These are phyloP conservation scores for Scopus umbretta DNA, from an alignment of 2,113 vertebrate species.

Conservation along the genomic window DNA sequence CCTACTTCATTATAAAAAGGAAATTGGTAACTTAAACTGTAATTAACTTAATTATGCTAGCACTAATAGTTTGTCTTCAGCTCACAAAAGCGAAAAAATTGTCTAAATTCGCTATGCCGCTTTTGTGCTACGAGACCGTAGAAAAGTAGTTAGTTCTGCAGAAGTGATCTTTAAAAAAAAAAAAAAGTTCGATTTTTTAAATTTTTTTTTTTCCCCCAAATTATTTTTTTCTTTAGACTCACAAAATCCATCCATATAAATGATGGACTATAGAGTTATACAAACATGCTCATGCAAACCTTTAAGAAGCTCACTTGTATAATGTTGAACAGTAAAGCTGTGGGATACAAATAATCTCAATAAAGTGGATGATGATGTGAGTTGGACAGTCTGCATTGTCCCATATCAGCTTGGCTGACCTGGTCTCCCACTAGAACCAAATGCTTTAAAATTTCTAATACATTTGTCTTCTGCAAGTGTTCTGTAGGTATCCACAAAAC, in stretches of 20 bases:
- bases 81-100: background rate
- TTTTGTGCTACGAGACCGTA: background rate
- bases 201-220: background rate
- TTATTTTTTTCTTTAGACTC: background rate
- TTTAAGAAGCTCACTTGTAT: background rate
- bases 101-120: background rate
- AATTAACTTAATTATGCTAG: background rate
- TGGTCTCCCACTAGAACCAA: background rate
- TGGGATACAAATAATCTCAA: background rate
- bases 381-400: background rate
- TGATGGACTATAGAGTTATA: background rate
- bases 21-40: background rate
- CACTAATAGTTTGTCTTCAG: background rate
- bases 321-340: background rate
- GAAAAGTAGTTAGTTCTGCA: background rate
- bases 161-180: background rate
- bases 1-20: background rate
- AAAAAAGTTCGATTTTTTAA: no score
- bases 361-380: fast-evolving
- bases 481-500: background rate
- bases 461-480: background rate
- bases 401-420: background rate
- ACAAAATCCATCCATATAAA: background rate
- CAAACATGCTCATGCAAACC: background rate
- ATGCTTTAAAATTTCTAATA: background rate